Conservation (phyloP, 2,888 invertebrate species). For the Iphiclides podalirius region DNA sequence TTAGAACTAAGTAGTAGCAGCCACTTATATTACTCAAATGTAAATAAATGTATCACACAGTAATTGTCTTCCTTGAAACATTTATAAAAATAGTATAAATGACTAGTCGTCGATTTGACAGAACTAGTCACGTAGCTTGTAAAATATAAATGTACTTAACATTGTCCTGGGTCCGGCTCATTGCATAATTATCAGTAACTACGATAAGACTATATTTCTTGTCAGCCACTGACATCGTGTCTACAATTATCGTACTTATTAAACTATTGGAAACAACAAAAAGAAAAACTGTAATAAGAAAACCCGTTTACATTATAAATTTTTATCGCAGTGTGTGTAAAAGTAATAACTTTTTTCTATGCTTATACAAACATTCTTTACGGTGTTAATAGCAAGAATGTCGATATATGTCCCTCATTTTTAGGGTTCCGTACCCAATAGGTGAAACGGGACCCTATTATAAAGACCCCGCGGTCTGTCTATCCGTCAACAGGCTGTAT, state of each 20-base stretch:
- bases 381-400: conserved; percentile 17
- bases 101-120: conserved; percentile 37
- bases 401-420: conserved; percentile 11
- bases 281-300: conserved; percentile 7
- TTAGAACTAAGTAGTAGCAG: no score
- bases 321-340: conserved; percentile 1
- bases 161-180: conserved; percentile 66
- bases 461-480: no score
- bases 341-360: conserved; percentile 10
- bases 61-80: conserved; percentile 39
- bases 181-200: conserved; percentile 66
- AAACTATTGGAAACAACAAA: conserved; percentile 11
- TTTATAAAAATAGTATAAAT: conserved; percentile 43
- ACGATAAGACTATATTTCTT: conserved; percentile 47
- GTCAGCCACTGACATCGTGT: conserved; percentile 37
- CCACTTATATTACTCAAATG: neutral
- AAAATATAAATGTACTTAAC: conserved; percentile 52
- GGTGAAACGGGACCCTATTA: no score
- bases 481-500: no score
- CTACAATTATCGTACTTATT: conserved; percentile 40
- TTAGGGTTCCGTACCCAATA: conserved; percentile 16
- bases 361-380: conserved; percentile 17
- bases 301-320: conserved; percentile 12
- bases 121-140: conserved; percentile 59
- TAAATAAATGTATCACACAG: neutral